phyloP scores from a whole-genome alignment of 35 echinoderm and acorn worm genomes.

The Amphiura filiformis region DNA sequence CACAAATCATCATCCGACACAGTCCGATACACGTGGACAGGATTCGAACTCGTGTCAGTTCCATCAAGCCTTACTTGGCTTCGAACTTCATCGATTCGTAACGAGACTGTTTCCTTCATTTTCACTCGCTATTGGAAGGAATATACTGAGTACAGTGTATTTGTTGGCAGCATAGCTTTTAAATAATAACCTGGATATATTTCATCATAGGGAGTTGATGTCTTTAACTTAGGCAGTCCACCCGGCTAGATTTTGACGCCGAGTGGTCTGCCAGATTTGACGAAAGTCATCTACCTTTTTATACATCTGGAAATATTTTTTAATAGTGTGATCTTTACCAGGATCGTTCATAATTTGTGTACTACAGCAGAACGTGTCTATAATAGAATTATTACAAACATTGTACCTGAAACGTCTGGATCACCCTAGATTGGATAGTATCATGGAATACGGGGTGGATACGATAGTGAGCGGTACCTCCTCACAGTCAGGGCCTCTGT shows the following conservation, averaged over 20 bases:
- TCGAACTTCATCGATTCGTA: background rate
- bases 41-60: background rate
- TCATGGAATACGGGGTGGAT: background rate
- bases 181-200: background rate
- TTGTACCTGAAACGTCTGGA: too few species aligned
- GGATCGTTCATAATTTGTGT: too few species aligned
- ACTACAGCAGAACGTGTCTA: too few species aligned
- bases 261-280: slow-evolving; percentile 9
- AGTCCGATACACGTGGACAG: background rate
- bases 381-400: too few species aligned
- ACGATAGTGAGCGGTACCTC: background rate
- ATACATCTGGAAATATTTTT: background rate
- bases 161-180: background rate
- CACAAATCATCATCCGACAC: background rate
- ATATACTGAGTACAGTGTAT: too few species aligned
- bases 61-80: background rate
- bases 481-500: background rate
- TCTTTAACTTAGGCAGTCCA: background rate
- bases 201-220: background rate
- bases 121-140: too few species aligned
- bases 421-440: too few species aligned
- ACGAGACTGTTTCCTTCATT: background rate
- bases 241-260: background rate
- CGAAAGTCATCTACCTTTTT: background rate
- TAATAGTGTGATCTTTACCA: too few species aligned